A percentile compares a stretch with the other conserved stretches of the same genome.
phyloP scores from a whole-genome alignment of 1,140 invertebrate genomes.

The Camponotus floridanus region DNA sequence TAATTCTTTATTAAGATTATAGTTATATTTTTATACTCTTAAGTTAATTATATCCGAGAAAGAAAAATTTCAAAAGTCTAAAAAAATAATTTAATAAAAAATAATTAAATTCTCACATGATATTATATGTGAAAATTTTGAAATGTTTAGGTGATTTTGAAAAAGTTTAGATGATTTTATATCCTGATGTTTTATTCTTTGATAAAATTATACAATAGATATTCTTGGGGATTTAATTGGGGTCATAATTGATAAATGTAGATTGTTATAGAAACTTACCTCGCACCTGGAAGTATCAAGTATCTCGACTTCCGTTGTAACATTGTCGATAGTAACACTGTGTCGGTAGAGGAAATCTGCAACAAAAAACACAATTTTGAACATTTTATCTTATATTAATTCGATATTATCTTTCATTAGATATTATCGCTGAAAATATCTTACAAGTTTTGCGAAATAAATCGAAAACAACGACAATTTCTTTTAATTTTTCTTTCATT shows the following conservation, averaged over 20 bases:
- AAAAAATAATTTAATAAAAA: neutral
- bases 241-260: neutral
- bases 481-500: constrained; percentile 20
- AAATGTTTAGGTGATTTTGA: neutral
- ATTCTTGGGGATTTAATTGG: neutral
- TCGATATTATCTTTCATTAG: neutral
- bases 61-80: neutral
- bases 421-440: constrained; percentile 18
- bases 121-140: neutral
- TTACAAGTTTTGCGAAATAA: neutral
- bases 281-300: constrained; percentile 93
- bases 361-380: constrained; percentile 81
- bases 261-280: constrained; percentile 86
- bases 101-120: neutral
- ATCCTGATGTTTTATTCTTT: neutral
- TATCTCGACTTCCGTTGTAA: constrained; percentile 93
- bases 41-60: neutral
- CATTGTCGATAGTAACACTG: constrained; percentile 92
- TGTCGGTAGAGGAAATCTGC: constrained; percentile 93
- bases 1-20: no score
- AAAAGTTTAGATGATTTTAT: neutral
- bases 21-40: no score
- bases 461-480: neutral
- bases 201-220: neutral
- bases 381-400: neutral